Base-by-base conservation (phyloP, 2,888 invertebrate species). In the Epiblema foenella region DNA sequence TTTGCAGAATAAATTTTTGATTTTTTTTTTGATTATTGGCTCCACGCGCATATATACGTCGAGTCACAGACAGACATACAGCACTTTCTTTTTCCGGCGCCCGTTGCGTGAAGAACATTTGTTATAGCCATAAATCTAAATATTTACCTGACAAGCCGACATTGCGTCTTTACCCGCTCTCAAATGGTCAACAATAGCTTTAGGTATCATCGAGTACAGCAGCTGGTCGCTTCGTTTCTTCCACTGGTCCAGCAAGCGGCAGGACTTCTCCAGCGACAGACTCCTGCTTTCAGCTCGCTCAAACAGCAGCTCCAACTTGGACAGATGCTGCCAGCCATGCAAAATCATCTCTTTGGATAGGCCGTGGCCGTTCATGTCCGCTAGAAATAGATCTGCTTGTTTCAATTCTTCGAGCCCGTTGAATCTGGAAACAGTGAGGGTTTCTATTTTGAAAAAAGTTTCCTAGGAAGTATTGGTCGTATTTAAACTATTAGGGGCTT, bases 171-270 rank as follows among this genome's bases (percentile, higher is more conserved):
- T 95, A 0, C 98, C 98, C 20, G 95, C 92, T 71, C 97, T 94
- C 78, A 98, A 93, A 74, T 96, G 95, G 81, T 97, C 97, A 0
- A 98, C 98, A 17, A 98, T 96, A 1, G 96, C 95, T 80, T 96
- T 95, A 0, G 98, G 98, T 81, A 98, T 97, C 98, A 98, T 98
- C 0, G 98, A 98, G 83, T 98, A 98, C 0, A 98, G 91, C 5
- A 98, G 92, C 76, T 97, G 97, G 82, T 98, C 98, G 0, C 98
- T 97, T 76, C 96, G 95, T 71, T 96, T 95, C 85, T 98, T 97
- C 97, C 98, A 98, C 42, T 96, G 95, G 82, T 98, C 98, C 17
- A 97, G 90, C 20, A 97, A 91, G 66, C 95, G 94, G 80, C 97
- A 94, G 49, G 96, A 97, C 77, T 96, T 95, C 81, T 97, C 97